These are phyloP conservation scores for Heterochromis multidens DNA, from an alignment of 2,113 vertebrate species.

Conservation along the genomic window DNA sequence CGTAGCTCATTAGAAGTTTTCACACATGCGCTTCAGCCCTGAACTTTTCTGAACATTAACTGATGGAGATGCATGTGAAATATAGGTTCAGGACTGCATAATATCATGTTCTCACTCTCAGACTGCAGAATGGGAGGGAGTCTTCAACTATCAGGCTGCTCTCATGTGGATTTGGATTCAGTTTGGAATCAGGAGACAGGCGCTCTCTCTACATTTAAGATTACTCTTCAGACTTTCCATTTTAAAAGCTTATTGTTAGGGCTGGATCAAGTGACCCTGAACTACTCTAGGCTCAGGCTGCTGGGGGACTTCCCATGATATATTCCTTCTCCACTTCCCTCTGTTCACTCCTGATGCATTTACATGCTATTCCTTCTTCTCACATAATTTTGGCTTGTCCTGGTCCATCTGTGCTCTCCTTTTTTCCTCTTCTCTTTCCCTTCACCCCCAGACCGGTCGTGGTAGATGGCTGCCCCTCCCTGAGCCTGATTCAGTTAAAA, in stretches of 20 bases:
- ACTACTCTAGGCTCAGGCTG: background rate
- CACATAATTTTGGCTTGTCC: too few relatives aligned
- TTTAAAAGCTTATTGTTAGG: fast-evolving
- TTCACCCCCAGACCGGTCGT: too few relatives aligned
- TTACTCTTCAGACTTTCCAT: fast-evolving
- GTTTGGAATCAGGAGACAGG: background rate
- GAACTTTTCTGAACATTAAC: background rate
- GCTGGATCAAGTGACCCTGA: background rate
- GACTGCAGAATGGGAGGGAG: background rate
- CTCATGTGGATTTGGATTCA: background rate
- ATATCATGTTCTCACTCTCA: fast-evolving
- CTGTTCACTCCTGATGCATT: background rate
- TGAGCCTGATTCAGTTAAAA: too few relatives aligned
- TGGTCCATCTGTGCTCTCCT: too few relatives aligned
- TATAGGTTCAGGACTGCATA: fast-evolving
- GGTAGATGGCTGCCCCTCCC: too few relatives aligned
- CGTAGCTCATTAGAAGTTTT: background rate
- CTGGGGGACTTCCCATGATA: background rate
- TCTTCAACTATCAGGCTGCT: background rate
- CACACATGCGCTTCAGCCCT: background rate
- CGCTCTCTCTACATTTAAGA: fast-evolving
- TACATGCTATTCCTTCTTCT: background rate
- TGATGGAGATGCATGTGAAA: background rate
- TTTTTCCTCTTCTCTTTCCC: too few relatives aligned
- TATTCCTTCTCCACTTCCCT: background rate